These are phyloP conservation scores for Hermatobates lingyangjiaoensis DNA, from an alignment of 1,140 invertebrate genomes.

Conservation along the genomic window DNA sequence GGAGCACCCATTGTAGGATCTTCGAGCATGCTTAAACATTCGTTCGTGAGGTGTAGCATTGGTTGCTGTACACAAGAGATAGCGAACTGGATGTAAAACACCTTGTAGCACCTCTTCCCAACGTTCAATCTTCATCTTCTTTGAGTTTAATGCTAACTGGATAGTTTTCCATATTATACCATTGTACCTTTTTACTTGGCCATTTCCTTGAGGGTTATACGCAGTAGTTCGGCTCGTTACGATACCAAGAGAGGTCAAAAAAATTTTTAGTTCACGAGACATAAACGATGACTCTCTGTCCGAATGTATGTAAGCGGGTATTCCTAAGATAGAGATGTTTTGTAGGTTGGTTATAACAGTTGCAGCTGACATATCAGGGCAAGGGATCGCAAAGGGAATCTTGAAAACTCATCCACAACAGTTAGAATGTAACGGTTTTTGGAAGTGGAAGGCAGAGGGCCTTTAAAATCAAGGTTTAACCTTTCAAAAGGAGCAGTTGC, in stretches of 20 bases:
- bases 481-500: slow-evolving; percentile 16
- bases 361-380: slow-evolving; percentile 13
- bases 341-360: slow-evolving; percentile 13
- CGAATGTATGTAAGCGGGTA: slow-evolving; percentile 16
- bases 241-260: slow-evolving; percentile 3
- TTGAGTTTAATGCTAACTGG: slow-evolving; percentile 6
- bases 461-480: slow-evolving; percentile 19
- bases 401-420: slow-evolving; percentile 19
- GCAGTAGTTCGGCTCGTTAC: slow-evolving; percentile 12
- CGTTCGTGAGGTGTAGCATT: slow-evolving; percentile 1
- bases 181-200: slow-evolving; percentile 12
- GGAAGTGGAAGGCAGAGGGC: slow-evolving; percentile 14
- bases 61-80: neutral
- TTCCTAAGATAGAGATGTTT: slow-evolving; percentile 16
- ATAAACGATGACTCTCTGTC: slow-evolving; percentile 15
- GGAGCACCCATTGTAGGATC: neutral
- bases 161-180: slow-evolving; percentile 14
- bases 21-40: neutral
- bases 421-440: slow-evolving; percentile 18
- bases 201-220: slow-evolving; percentile 11
- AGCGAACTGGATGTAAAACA: neutral
- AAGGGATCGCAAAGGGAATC: slow-evolving; percentile 19
- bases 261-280: slow-evolving; percentile 15
- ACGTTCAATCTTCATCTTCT: neutral
- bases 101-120: slow-evolving; percentile 7